These are phyloP conservation scores for Priocnemis perturbator DNA, from an alignment of 2,888 invertebrate species.

Conservation along the genomic window DNA sequence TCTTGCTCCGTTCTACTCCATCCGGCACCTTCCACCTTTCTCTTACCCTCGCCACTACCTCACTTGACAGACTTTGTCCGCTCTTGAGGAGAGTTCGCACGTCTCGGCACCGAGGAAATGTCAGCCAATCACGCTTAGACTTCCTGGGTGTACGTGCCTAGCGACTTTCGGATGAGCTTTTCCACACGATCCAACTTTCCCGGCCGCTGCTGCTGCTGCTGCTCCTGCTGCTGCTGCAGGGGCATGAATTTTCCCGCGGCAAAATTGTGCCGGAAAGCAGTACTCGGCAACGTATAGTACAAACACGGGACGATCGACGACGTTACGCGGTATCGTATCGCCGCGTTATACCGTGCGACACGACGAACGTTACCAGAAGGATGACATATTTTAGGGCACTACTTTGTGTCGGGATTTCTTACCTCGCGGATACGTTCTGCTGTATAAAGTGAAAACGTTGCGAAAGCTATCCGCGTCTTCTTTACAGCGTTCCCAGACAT, in stretches of 20 bases:
- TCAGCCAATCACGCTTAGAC: slow-evolving; percentile 33
- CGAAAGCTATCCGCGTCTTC: too few relatives aligned
- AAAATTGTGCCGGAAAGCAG: slow-evolving; percentile 25
- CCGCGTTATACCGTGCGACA: neutral
- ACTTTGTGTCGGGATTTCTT: too few relatives aligned
- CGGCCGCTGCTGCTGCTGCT: neutral
- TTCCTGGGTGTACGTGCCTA: slow-evolving; percentile 31
- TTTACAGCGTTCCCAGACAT: too few relatives aligned
- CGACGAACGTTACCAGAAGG: slow-evolving; percentile 3
- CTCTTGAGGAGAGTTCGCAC: slow-evolving; percentile 17
- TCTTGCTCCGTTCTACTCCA: neutral
- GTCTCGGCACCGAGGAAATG: slow-evolving; percentile 14
- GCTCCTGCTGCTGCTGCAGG: neutral
- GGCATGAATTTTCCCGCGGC: slow-evolving; percentile 12
- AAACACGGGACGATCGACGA: slow-evolving; percentile 36
- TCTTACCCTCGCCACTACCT: slow-evolving; percentile 15
- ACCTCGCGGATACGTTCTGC: too few relatives aligned
- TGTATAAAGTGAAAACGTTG: too few relatives aligned
- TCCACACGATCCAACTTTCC: slow-evolving; percentile 13
- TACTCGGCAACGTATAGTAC: slow-evolving; percentile 25
- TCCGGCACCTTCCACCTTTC: neutral
- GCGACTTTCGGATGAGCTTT: slow-evolving; percentile 37
- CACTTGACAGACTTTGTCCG: slow-evolving; percentile 24
- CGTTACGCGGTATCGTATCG: slow-evolving; percentile 18
- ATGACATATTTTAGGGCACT: too few relatives aligned